Percentiles rank a stretch among this genome's conserved stretches.
Conservation (phyloP, 2,113 vertebrate genomes). For the Heterochromis multidens region DNA sequence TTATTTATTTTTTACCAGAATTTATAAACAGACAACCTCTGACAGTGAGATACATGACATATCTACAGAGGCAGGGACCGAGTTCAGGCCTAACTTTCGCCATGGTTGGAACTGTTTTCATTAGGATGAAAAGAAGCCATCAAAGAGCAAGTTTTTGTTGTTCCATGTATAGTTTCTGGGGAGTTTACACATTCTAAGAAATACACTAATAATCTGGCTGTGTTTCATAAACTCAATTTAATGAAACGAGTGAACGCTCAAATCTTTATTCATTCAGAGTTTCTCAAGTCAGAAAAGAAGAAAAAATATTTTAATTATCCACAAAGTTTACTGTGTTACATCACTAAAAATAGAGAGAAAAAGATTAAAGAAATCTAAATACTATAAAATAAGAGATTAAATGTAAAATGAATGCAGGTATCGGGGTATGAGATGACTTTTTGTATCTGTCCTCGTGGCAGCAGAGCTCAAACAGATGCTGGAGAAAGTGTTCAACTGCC, state of each 20-base stretch:
- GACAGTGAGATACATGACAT: not conserved
- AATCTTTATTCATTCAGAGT: no score
- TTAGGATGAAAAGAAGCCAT: not conserved
- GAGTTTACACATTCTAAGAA: not conserved
- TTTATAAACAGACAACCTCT: not conserved
- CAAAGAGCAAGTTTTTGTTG: not conserved
- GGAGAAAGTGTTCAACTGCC: not conserved
- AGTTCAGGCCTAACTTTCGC: not conserved
- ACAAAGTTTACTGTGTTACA: no score
- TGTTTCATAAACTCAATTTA: rapidly evolving
- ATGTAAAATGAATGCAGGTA: not conserved
- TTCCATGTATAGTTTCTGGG: rapidly evolving
- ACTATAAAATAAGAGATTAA: not conserved
- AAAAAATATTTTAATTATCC: not conserved
- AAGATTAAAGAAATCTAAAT: not conserved
- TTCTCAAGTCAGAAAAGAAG: not conserved
- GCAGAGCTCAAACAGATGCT: not conserved
- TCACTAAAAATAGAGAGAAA: not conserved
- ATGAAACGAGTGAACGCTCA: not conserved
- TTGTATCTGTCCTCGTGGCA: no score
- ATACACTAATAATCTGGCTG: no score
- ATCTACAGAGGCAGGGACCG: not conserved
- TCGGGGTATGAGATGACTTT: not conserved
- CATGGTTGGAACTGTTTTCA: not conserved
- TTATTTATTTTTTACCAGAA: not conserved